A percentile compares a stretch with the other conserved stretches of the same genome.
phyloP scores from a whole-genome alignment of 64 coral and sea anemone species.

The Catalaphyllia jardinei region DNA sequence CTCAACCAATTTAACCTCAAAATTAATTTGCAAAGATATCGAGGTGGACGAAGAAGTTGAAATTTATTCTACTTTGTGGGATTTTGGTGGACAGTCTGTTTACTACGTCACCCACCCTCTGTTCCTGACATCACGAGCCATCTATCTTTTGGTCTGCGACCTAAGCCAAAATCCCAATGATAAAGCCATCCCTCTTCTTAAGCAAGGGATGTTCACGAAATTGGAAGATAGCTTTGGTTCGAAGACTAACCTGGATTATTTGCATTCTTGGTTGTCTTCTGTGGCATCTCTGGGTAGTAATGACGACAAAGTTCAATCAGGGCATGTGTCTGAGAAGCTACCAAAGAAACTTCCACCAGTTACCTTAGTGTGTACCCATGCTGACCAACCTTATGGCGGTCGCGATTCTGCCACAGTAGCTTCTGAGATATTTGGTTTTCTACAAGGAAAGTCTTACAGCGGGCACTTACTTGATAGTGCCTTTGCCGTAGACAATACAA shows the following conservation, averaged over 20 bases:
- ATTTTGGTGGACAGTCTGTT: slow-evolving; percentile 51
- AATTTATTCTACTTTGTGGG: slow-evolving; percentile 25
- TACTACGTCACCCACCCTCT: too few species aligned
- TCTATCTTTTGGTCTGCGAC: slow-evolving; percentile 23
- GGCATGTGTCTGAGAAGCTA: background rate
- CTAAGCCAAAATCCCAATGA: slow-evolving; percentile 11
- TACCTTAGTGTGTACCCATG: slow-evolving; percentile 4
- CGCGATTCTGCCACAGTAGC: background rate
- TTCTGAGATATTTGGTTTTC: background rate
- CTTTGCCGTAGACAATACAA: slow-evolving; percentile 27
- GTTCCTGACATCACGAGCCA: slow-evolving; percentile 19
- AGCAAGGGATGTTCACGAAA: too few species aligned
- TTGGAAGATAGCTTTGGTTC: too few species aligned
- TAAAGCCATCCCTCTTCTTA: background rate
- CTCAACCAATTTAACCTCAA: background rate
- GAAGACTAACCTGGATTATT: too few species aligned
- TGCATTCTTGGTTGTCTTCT: slow-evolving; percentile 12
- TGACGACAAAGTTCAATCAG: background rate
- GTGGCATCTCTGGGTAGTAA: background rate
- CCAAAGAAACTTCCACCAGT: slow-evolving; percentile 16
- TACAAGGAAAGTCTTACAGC: slow-evolving; percentile 7
- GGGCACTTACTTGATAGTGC: background rate
- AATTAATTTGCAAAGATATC: background rate
- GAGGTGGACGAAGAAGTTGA: background rate
- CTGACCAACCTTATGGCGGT: background rate